A percentile compares a stretch with the other conserved stretches of the same genome.
These are phyloP conservation scores for human DNA, from an alignment of 2,113 vertebrate genomes.

Conservation along the genomic window GRCh38 chrX:123895001-123895500, in stretches of 20 bases:
- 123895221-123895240: not conserved
- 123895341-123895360: not conserved
- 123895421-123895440: not conserved
- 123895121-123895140: not conserved
- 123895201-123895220: constrained; percentile 4
- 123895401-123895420: not conserved
- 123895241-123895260: not conserved
- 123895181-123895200: not conserved
- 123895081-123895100: not conserved
- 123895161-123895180: not conserved
- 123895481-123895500: not conserved
- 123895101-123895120: not conserved
- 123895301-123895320: not conserved
- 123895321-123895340: constrained; percentile 1
- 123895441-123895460: constrained; percentile 13
- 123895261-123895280: not conserved
- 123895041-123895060: not conserved
- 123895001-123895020: too few relatives aligned
- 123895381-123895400: not conserved
- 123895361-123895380: not conserved
- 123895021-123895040: too few relatives aligned
- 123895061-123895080: not conserved
- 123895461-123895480: not conserved
- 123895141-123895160: not conserved
- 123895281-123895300: not conserved